Conservation (phyloP, 2,888 invertebrate genomes). For the Lepetodrilus schrolli region DNA sequence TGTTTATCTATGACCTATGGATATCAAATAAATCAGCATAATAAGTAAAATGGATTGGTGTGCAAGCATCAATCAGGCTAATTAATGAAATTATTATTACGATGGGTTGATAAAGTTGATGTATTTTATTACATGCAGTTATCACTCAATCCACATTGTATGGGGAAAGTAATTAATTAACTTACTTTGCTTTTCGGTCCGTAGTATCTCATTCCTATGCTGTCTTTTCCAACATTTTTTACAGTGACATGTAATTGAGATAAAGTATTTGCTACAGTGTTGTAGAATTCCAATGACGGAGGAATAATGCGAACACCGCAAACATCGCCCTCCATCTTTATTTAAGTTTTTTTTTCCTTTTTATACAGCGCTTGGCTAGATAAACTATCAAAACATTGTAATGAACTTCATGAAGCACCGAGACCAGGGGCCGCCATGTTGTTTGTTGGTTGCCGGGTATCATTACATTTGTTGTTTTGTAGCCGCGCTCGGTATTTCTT, state of each 20-base stretch:
- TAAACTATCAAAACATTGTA: neutral
- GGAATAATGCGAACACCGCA: constrained; percentile 72
- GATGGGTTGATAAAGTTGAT: no score
- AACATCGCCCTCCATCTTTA: constrained; percentile 68
- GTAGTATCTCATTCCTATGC: constrained; percentile 72
- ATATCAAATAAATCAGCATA: no score
- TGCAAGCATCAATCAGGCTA: no score
- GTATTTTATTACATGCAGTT: no score
- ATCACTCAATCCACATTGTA: no score
- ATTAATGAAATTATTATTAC: no score
- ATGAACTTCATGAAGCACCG: neutral
- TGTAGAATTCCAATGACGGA: constrained; percentile 68
- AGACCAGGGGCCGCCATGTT: constrained; percentile 57
- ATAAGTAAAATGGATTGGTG: no score
- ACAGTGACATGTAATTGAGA: constrained; percentile 68
- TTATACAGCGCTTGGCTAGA: neutral
- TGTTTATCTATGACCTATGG: no score
- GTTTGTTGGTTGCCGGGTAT: constrained; percentile 69
- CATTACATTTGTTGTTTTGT: constrained; percentile 10
- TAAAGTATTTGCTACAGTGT: constrained; percentile 62
- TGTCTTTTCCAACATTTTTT: constrained; percentile 71
- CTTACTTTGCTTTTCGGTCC: constrained; percentile 72
- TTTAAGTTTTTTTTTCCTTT: neutral
- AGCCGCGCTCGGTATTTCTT: constrained; percentile 29
- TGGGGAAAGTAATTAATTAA: no score